Conservation (phyloP, 2,113 vertebrate genomes). For the Noctilio leporinus region DNA sequence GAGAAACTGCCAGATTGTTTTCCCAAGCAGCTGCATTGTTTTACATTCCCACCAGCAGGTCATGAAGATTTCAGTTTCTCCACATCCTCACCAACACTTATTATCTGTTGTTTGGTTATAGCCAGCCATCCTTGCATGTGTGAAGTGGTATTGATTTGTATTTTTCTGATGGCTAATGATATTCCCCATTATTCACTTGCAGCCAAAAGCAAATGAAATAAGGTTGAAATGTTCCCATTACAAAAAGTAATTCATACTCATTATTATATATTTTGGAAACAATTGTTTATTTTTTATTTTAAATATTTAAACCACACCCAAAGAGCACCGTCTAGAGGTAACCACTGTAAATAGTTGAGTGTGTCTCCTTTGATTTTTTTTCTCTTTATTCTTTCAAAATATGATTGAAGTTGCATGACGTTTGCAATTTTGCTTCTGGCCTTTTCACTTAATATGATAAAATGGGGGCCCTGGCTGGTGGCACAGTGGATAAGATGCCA, state of each 20-base stretch:
- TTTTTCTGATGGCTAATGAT: neutral
- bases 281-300: too few species aligned
- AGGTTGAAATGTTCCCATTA: neutral
- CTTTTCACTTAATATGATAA: neutral
- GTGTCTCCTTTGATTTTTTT: neutral
- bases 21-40: neutral
- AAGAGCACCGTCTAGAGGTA: slow-evolving; percentile 60
- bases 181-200: neutral
- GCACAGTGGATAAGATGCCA: too few species aligned
- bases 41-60: neutral
- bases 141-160: neutral
- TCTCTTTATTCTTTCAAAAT: neutral
- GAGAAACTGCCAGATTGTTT: neutral
- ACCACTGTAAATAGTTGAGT: neutral
- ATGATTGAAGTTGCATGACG: neutral
- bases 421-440: neutral
- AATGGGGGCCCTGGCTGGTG: too few species aligned
- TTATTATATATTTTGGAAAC: neutral
- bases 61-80: neutral
- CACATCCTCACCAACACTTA: neutral
- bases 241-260: slow-evolving; percentile 1
- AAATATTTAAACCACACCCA: slow-evolving; percentile 34
- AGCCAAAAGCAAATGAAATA: neutral
- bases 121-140: neutral
- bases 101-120: neutral